Evolutionary conservation across 2,113 vertebrate genomes (phyloP).

Genomic region (Irena cyanogastra): DNA sequence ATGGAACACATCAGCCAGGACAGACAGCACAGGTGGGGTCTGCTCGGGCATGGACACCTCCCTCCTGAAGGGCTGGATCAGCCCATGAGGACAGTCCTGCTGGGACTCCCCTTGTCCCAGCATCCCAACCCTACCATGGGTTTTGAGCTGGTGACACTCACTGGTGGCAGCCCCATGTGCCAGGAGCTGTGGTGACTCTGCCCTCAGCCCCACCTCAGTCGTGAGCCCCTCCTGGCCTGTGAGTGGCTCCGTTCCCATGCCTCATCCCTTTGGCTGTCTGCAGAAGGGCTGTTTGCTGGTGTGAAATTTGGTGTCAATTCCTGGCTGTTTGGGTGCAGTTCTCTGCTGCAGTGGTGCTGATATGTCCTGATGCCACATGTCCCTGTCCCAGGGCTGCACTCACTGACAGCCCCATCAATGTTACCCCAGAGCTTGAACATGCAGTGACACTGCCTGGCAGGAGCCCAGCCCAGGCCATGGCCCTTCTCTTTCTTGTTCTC

Average conservation of each 20-base stretch:
- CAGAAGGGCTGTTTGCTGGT: not conserved
- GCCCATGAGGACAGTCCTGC: not conserved
- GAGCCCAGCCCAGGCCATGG: not conserved
- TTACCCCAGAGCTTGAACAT: not conserved
- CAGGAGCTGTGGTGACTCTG: not conserved
- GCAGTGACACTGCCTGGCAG: not conserved
- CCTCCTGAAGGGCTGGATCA: not conserved
- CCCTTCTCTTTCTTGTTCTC: not conserved
- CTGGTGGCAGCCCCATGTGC: not conserved
- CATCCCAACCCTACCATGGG: fast-evolving
- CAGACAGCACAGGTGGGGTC: not conserved
- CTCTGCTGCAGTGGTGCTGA: not conserved
- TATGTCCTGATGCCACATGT: fast-evolving
- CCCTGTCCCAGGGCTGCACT: fast-evolving
- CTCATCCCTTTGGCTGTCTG: not conserved
- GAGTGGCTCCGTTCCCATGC: not conserved
- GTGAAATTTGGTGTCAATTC: not conserved
- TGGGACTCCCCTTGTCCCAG: not conserved
- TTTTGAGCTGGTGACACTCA: not conserved
- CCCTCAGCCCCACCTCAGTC: not conserved
- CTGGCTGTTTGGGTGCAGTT: not conserved
- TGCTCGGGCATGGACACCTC: fast-evolving
- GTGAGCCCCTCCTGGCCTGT: not conserved
- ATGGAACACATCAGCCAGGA: not conserved
- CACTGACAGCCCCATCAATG: fast-evolving